A percentile compares a stretch with the other conserved stretches of the same genome.
Evolutionary conservation across 2,113 vertebrate genomes (phyloP).

Genomic region (Siphamia tubifer): DNA sequence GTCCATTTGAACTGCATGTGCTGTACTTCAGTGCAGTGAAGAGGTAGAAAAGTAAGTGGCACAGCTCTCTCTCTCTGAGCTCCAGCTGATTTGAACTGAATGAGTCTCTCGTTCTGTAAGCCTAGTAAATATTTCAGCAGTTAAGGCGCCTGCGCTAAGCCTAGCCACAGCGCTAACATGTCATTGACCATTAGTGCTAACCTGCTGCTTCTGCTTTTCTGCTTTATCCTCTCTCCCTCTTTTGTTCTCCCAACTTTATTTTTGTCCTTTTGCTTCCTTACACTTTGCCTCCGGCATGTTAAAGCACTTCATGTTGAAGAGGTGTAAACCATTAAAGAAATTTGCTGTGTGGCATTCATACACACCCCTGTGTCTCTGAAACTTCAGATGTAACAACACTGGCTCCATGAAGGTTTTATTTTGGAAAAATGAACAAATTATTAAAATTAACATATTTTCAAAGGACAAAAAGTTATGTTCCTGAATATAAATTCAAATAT

Average conservation of each 20-base stretch:
- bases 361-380: too few relatives aligned
- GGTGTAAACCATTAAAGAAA: neutral
- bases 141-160: slow-evolving; percentile 49
- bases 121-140: slow-evolving; percentile 78
- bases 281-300: neutral
- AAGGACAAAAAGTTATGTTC: too few relatives aligned
- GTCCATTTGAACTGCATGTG: slow-evolving; percentile 55
- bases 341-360: neutral
- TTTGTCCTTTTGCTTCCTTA: neutral
- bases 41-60: slow-evolving; percentile 57
- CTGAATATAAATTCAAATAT: too few relatives aligned
- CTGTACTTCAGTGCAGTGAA: slow-evolving; percentile 41
- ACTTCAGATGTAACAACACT: too few relatives aligned
- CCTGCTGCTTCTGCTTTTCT: slow-evolving; percentile 58
- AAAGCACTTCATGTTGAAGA: neutral
- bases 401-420: too few relatives aligned
- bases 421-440: too few relatives aligned
- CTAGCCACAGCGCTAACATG: slow-evolving; percentile 64
- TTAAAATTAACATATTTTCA: too few relatives aligned
- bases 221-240: slow-evolving; percentile 15
- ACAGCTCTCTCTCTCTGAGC: slow-evolving; percentile 38
- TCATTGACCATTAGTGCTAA: slow-evolving; percentile 80
- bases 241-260: slow-evolving; percentile 32
- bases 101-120: slow-evolving; percentile 68
- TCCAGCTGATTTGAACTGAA: slow-evolving; percentile 66